Base-by-base conservation (phyloP, 2,888 invertebrate species). In the Carcina quercana region DNA sequence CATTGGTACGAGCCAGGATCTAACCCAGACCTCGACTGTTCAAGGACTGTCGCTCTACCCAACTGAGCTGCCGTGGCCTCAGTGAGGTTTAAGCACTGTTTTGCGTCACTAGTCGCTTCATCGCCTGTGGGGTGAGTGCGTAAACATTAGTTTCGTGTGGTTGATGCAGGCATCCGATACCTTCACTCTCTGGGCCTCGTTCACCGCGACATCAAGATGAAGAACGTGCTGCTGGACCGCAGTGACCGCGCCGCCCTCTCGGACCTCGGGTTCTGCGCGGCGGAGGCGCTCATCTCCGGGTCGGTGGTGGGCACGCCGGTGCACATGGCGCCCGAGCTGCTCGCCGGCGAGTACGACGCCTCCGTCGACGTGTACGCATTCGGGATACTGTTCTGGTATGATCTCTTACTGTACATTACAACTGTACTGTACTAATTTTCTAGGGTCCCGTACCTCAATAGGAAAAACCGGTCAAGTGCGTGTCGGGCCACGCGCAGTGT, bases 301-400 rank as follows among this genome's bases (percentile, higher is more conserved):
- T 94, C 94, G 40, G 89, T 95, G 38, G 95, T 95, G 13, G 95
- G 93, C 26, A 93, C 93, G 3, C 96, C 95, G 0, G 92, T 94
- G 36, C 95, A 96, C 68, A 95, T 96, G 95, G 95, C 95, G 7
- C 96, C 96, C 0, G 95, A 96, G 66, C 82, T 96, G 30, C 86
- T 95, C 37, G 88, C 88, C 8, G 93, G 94, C 0, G 88, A 88
- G 40, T 95, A 95, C 55, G 92, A 94, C 59, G 90, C 90, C 39
- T 89, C 89, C 38, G 95, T 96, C 5, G 95, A 96, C 56, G 92
- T 95, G 0, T 96, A 95, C 59, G 95, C 95, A 1, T 95, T 96
- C 62, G 95, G 95, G 3, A 92, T 96, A 37, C 75, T 95, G 22
- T 94, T 95, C 71, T 95, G 95, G 95, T 82, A 13, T 57, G 59